Evolutionary conservation across 2,888 invertebrate genomes (phyloP).

Genomic region (Stenchaetothrips biformis): DNA sequence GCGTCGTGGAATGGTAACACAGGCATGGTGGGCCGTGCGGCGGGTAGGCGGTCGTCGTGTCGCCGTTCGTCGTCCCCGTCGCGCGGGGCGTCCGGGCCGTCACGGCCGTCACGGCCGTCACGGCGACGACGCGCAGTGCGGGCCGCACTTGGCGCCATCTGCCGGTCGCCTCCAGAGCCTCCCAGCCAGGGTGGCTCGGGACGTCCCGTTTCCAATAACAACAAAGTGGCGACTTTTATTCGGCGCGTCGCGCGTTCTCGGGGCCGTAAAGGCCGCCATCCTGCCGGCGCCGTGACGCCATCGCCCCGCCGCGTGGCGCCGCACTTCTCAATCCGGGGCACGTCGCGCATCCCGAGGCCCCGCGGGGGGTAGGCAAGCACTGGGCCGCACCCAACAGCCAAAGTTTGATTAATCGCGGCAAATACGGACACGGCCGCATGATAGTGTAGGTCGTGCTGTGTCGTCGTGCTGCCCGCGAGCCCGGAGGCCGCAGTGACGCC

Average conservation of each 20-base stretch:
- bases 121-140: neutral
- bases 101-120: neutral
- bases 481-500: too few species aligned
- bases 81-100: too few species aligned
- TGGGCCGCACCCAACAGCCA: neutral
- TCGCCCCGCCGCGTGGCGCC: neutral
- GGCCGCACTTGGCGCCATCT: constrained; percentile 12
- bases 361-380: neutral
- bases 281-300: neutral
- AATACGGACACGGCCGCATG: neutral
- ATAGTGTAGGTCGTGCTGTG: too few species aligned
- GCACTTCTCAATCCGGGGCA: neutral
- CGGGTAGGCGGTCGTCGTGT: too few species aligned
- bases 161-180: neutral
- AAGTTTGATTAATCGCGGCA: neutral
- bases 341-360: neutral
- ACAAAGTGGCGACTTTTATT: neutral
- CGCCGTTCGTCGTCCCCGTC: too few species aligned
- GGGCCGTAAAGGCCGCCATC: neutral
- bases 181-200: too few species aligned
- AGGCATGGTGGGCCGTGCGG: too few species aligned
- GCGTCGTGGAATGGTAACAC: too few species aligned
- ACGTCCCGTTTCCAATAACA: neutral
- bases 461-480: too few species aligned
- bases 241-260: neutral